phyloP scores from a whole-genome alignment of 2,797 vertebrate genomes.

The Tangara arthus region DNA sequence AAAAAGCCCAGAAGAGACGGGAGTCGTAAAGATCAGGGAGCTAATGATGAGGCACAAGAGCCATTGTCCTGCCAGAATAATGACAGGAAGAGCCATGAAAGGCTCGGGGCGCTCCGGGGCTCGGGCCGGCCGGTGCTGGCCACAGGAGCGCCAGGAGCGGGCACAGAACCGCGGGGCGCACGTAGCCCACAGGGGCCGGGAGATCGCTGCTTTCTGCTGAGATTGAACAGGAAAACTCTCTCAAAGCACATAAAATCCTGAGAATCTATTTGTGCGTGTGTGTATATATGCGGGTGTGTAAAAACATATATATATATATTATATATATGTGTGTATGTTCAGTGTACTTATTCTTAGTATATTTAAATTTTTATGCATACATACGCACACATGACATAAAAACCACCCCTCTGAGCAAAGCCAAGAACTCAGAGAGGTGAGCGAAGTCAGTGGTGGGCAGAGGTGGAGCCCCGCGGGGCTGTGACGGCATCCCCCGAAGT shows the following conservation, averaged over 20 bases:
- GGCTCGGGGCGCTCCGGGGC: too few relatives aligned
- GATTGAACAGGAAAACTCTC: accelerated
- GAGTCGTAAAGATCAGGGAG: accelerated
- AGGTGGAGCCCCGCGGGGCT: accelerated
- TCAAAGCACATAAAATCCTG: accelerated
- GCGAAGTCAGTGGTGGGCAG: accelerated
- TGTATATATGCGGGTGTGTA: background rate
- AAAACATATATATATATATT: too few relatives aligned
- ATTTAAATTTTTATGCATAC: background rate
- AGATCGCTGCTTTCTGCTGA: background rate
- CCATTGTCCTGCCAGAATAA: background rate
- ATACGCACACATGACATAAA: background rate
- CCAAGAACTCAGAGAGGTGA: accelerated
- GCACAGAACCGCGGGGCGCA: accelerated
- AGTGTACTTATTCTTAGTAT: too few relatives aligned
- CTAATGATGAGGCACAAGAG: background rate
- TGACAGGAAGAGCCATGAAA: accelerated
- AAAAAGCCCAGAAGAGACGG: background rate
- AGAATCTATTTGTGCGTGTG: accelerated
- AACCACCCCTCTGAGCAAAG: accelerated
- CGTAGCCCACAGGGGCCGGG: accelerated
- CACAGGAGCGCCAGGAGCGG: accelerated
- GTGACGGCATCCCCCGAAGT: accelerated
- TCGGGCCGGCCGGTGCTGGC: too few relatives aligned
- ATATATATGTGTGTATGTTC: too few relatives aligned